Evolutionary conservation across 37 sponge, comb jelly and placozoan species (phyloP), one percentile per base, ranked within the genome.

Genomic region (Amphimedon queenslandica): DNA sequence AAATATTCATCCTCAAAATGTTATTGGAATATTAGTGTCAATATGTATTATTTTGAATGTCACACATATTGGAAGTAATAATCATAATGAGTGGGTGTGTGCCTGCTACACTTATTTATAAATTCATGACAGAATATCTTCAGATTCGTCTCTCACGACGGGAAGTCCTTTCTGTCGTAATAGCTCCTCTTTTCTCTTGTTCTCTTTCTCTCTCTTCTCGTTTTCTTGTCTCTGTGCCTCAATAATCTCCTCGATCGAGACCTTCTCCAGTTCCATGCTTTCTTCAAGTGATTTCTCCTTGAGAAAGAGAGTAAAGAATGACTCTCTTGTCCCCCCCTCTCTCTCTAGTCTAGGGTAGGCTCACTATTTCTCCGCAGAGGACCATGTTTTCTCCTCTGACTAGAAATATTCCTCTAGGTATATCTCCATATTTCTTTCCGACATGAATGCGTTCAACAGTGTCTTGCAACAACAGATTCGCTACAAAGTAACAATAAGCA

Each of bases 391-490:
- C 99, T 57, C 99, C 96, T 37, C 99, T 71, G 3, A 98, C 78
- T 1, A 98, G 65, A 70, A 94, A 98, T 23, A 98, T 81, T 0
- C 99, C 99, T 66, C 96, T 65, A 34, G 89, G 90, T 32, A 98
- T 98, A 67, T 98, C 99, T 2, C 99, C 99, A 77, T 89, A 98
- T 57, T 94, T 69, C 40, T 88, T 74, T 1, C 88, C 90, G 2
- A 98, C 93, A 55, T 98, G 84, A 34, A 98, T 98, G 23, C 99
- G 70, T 58, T 98, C 99, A 18, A 94, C 83, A 0, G 95, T 94
- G 30, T 87, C 87, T 38, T 94, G 96, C 47, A 98, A 77, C 30
- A 98, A 77, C 23, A 98, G 79, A 67, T 96, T 96, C 18, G 90
- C 97, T 90, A 42, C 40, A 42, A 25, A n/a, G n/a, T n/a, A n/a